Conservation (phyloP, 2,888 invertebrate genomes). For the Labia minor region DNA sequence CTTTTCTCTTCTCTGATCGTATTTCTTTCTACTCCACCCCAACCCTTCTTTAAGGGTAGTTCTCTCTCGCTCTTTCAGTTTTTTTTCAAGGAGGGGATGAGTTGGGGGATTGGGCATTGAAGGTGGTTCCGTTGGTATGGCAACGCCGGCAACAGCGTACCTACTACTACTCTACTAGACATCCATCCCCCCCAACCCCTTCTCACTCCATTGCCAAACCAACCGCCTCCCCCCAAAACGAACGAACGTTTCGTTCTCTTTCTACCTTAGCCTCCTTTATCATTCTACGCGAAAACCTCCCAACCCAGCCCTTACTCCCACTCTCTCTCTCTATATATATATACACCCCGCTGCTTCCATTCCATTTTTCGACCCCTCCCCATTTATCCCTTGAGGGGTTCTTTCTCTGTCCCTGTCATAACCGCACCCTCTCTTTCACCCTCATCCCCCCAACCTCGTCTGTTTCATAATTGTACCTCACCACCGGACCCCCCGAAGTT, state of each 20-base stretch:
- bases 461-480: slow-evolving; percentile 13
- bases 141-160: slow-evolving; percentile 4
- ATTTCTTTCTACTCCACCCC: neutral
- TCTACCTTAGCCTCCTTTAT: slow-evolving; percentile 13
- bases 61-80: neutral
- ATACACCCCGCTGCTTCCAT: neutral
- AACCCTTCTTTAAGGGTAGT: slow-evolving; percentile 8
- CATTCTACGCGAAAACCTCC: slow-evolving; percentile 3
- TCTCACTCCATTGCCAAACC: no score
- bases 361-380: slow-evolving; percentile 2
- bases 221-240: neutral
- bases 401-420: slow-evolving; percentile 8
- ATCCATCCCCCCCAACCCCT: neutral
- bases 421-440: neutral
- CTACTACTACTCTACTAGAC: neutral
- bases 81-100: no score
- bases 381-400: neutral
- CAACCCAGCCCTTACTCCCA: neutral
- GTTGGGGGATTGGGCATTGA: neutral
- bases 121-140: neutral
- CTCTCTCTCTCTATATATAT: neutral
- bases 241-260: slow-evolving; percentile 8
- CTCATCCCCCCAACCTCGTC: neutral
- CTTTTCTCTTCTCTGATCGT: neutral
- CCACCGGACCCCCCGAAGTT: slow-evolving; percentile 3